Evolutionary conservation across 2,797 vertebrate species (phyloP), one percentile per base, ranked within the genome.

Genomic region (Pyrocephalus nanus): DNA sequence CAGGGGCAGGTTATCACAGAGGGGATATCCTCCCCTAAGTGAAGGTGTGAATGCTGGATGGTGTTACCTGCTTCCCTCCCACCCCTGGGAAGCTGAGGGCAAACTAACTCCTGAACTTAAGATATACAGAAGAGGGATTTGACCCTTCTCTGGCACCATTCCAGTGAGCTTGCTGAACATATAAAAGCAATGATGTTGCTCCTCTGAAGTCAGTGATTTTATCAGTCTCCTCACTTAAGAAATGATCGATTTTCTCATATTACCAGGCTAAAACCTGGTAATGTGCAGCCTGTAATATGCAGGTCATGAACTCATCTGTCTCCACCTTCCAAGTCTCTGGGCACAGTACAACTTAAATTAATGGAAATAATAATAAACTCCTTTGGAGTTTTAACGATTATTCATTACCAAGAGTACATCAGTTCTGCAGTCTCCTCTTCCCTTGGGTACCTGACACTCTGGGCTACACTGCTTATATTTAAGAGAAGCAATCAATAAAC

Each of bases 361-460:
- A 91, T 42, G 42, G 43, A 43, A 85, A 90, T 87, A 86, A 86
- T 85, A 90, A 91, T 76, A 83, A 94, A 90, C 75, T 89, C 61
- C 61, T 74, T 62, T 62, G 67, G 51, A 86, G 75, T 69, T 53
- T 66, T 69, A 92, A 93, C 0, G 69, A 93, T 94, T 92, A 88
- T 80, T 96, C 86, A 80, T 86, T 89, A 94, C 43, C 65, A 80
- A 77, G 26, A 91, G 72, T 67, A 76, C 71, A 71, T 51, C 12
- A 1, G 65, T 45, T 88, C 86, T 77, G 69, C 81, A 65, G 74
- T 12, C 54, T 64, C 61, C 69, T 86, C 50, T 89, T 58, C 61
- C 60, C 60, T 67, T 0, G 0, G 40, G 25, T 38, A n/a, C 26
- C 70, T 51, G 71, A 34, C 32, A 5, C 57, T 55, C 48, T 29